A percentile compares a stretch with the other conserved stretches of the same genome.
Evolutionary conservation across 2,797 vertebrate species (phyloP).

Genomic region (Hydrolagus colliei): DNA sequence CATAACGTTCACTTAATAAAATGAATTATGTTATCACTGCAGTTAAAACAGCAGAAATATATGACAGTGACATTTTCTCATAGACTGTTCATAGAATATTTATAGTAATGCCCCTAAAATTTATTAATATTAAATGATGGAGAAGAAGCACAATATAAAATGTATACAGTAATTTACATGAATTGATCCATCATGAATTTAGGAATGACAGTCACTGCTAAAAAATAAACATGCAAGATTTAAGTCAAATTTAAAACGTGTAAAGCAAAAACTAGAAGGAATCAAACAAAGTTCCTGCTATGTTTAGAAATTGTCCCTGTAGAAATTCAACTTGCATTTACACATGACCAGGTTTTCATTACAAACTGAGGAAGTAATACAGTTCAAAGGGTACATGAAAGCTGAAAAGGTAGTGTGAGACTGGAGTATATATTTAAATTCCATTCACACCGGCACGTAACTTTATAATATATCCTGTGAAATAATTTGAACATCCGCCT

Average conservation of each 20-base stretch:
- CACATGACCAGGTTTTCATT: constrained; percentile 11
- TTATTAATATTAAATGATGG: neutral
- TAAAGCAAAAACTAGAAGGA: neutral
- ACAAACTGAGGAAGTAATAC: neutral
- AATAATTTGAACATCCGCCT: too few species aligned
- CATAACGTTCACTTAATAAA: neutral
- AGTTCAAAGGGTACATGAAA: neutral
- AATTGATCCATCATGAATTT: neutral
- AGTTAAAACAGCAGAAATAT: neutral
- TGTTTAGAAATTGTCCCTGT: neutral
- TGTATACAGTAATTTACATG: neutral
- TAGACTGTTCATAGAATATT: constrained; percentile 6
- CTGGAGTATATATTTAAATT: neutral
- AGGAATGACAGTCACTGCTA: neutral
- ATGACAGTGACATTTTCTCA: neutral
- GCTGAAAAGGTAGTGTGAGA: too few species aligned
- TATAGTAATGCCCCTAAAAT: neutral
- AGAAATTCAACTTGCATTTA: constrained; percentile 9
- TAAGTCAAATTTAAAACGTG: neutral
- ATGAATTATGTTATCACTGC: neutral
- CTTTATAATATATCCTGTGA: too few species aligned
- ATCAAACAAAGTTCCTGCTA: neutral
- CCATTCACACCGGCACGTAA: neutral
- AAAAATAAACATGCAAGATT: neutral
- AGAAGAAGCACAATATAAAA: neutral